Evolutionary conservation across 2,113 vertebrate species (phyloP).

Genomic region (Platichthys stellatus): DNA sequence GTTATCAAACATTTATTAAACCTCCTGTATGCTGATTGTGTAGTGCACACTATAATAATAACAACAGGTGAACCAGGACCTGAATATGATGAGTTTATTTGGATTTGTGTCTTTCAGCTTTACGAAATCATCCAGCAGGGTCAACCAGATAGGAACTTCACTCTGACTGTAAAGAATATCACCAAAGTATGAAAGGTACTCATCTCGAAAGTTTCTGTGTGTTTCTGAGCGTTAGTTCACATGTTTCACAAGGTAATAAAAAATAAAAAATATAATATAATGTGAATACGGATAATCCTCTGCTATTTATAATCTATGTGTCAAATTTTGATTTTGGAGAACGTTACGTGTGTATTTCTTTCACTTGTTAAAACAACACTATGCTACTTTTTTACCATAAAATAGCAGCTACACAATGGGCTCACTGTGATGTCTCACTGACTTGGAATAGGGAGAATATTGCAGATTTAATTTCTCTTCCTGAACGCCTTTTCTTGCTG

Average conservation of each 20-base stretch:
- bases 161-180: slow-evolving; percentile 39
- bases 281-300: background rate
- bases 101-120: slow-evolving; percentile 57
- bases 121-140: rapidly evolving
- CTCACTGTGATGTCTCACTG: no score
- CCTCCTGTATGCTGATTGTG: no score
- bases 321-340: no score
- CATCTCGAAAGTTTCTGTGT: background rate
- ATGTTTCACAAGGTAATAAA: no score
- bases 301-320: background rate
- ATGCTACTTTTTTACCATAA: no score
- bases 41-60: background rate
- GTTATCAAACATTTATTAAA: background rate
- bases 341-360: no score
- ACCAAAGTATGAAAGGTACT: slow-evolving; percentile 44
- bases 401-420: no score
- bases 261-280: no score
- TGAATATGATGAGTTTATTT: background rate
- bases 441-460: no score
- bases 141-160: background rate
- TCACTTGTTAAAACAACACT: no score
- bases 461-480: no score
- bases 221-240: background rate
- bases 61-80: background rate
- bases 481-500: no score